These are phyloP conservation scores for Mus caroli DNA, from an alignment of 2,797 vertebrate genomes.

Conservation along the genomic window DNA sequence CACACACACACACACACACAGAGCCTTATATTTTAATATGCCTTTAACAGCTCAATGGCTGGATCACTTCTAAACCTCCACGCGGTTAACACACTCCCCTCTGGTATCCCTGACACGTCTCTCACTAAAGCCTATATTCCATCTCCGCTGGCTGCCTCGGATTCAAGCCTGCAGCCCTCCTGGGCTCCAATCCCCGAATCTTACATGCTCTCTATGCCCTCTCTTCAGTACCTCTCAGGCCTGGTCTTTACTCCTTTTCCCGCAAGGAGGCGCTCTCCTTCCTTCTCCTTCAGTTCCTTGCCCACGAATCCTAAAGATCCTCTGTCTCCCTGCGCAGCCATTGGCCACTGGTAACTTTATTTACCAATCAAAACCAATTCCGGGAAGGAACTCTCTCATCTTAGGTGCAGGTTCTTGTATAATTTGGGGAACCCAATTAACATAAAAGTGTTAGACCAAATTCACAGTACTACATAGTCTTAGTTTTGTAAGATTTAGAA, in stretches of 20 bases:
- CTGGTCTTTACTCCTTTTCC: not conserved
- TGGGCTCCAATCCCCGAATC: not conserved
- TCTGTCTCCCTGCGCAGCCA: not conserved
- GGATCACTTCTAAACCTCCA: not conserved
- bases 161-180: not conserved
- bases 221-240: not conserved
- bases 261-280: not conserved
- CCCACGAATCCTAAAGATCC: not conserved
- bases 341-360: not conserved
- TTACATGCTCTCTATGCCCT: not conserved
- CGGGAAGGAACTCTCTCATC: not conserved
- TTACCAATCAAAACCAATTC: not conserved
- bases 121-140: not conserved
- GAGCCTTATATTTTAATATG: too few species aligned
- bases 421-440: not conserved
- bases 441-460: not conserved
- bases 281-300: not conserved
- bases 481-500: constrained; percentile 33
- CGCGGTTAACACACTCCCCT: not conserved
- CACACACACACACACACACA: too few species aligned
- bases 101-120: not conserved
- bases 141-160: not conserved
- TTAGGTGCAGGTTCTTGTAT: not conserved
- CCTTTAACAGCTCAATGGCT: not conserved
- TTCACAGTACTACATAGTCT: not conserved